Evolutionary conservation across 30 jellyfish, hydroid and myxozoan species (phyloP).

Genomic region (Sanderia malayensis): DNA sequence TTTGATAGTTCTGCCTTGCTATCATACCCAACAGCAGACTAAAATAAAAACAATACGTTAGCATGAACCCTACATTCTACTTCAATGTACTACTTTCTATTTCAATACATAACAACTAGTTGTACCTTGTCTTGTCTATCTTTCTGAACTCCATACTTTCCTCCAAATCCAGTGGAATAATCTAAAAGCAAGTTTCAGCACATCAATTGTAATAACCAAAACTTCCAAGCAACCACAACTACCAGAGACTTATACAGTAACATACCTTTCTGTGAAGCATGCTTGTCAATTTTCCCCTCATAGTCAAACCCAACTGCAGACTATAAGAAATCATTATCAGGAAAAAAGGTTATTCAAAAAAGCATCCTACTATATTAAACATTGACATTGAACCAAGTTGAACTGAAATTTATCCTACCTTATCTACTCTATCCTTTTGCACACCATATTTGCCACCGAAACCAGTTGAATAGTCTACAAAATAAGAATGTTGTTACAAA

Average conservation of each 20-base stretch:
- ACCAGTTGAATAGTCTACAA: conserved; percentile 55
- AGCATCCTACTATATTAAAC: too few relatives aligned
- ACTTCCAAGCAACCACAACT: too few relatives aligned
- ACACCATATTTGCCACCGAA: conserved; percentile 70
- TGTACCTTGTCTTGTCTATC: conserved; percentile 4
- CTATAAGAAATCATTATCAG: conserved; percentile 18
- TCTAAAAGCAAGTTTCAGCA: conserved; percentile 50
- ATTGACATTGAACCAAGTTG: too few relatives aligned
- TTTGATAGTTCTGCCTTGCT: not conserved
- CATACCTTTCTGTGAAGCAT: conserved; percentile 39
- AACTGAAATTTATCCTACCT: too few relatives aligned
- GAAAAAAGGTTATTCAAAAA: not conserved
- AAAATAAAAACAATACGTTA: not conserved
- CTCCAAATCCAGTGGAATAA: conserved; percentile 93
- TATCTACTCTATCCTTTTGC: conserved; percentile 57
- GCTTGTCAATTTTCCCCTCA: conserved; percentile 50
- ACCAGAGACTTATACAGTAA: too few relatives aligned
- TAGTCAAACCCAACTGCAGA: conserved; percentile 73
- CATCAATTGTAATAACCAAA: too few relatives aligned
- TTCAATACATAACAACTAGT: too few relatives aligned
- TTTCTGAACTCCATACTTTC: conserved; percentile 87
- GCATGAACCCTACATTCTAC: too few relatives aligned
- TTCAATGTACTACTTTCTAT: too few relatives aligned
- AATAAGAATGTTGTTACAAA: too few relatives aligned
- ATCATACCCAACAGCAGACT: not conserved